A percentile compares a stretch with the other conserved stretches of the same genome.
Evolutionary conservation across 2,113 vertebrate species (phyloP).

Genomic region (Labrus mixtus): DNA sequence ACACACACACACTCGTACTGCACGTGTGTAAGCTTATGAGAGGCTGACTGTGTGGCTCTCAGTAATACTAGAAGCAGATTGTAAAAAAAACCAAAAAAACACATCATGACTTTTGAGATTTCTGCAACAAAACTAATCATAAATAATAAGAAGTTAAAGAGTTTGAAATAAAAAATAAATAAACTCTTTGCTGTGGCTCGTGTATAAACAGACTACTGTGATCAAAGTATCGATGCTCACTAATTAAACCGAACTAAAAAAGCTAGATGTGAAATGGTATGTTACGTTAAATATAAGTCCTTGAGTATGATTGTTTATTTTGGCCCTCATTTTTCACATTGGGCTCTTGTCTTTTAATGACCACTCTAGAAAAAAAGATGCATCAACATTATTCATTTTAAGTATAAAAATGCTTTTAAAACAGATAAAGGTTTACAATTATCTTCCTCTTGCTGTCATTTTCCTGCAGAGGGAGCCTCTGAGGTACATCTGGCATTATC

Average conservation of each 20-base stretch:
- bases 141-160: background rate
- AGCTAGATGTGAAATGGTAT: too few species aligned
- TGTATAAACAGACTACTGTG: too few species aligned
- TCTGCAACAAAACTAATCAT: background rate
- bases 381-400: background rate
- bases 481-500: slow-evolving; percentile 88
- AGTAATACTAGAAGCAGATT: background rate
- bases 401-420: background rate
- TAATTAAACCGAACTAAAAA: background rate
- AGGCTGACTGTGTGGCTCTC: background rate
- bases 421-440: background rate
- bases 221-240: too few species aligned
- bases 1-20: slow-evolving; percentile 6
- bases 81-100: background rate
- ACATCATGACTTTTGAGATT: background rate
- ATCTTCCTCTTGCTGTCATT: background rate
- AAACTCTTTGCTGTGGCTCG: too few species aligned
- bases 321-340: too few species aligned
- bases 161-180: background rate
- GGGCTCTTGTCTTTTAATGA: too few species aligned
- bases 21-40: background rate
- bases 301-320: too few species aligned
- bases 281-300: too few species aligned
- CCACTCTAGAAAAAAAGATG: background rate
- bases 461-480: slow-evolving; percentile 80